Conservation (phyloP, 2,888 invertebrate species). For the Aquatica leii region DNA sequence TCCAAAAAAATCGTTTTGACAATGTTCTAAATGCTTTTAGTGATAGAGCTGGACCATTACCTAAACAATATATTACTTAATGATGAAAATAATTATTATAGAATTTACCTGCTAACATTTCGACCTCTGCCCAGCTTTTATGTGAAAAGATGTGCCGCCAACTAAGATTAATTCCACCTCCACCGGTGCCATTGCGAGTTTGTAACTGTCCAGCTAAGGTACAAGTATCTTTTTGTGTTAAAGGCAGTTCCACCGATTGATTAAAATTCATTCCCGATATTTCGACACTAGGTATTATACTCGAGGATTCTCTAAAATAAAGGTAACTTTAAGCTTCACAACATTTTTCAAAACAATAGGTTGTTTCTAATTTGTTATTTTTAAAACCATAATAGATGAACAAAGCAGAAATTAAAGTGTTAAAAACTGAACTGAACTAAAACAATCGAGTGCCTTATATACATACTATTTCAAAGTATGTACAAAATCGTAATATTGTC, state of each 20-base stretch:
- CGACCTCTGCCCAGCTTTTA: slow-evolving; percentile 88
- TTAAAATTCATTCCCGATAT: slow-evolving; percentile 92
- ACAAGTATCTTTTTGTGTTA: slow-evolving; percentile 85
- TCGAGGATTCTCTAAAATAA: slow-evolving; percentile 53
- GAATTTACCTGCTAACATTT: slow-evolving; percentile 75
- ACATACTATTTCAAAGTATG: too few relatives aligned
- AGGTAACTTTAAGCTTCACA: too few relatives aligned
- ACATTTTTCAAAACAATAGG: too few relatives aligned
- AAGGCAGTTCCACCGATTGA: slow-evolving; percentile 92
- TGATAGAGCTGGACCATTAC: slow-evolving; percentile 79
- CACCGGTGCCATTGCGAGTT: slow-evolving; percentile 88
- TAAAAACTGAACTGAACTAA: too few relatives aligned
- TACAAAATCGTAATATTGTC: too few relatives aligned
- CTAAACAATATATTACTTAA: slow-evolving; percentile 39
- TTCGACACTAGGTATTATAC: slow-evolving; percentile 78
- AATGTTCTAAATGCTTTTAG: slow-evolving; percentile 82
- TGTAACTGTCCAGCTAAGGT: slow-evolving; percentile 83
- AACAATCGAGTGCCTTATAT: too few relatives aligned
- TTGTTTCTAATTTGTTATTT: too few relatives aligned
- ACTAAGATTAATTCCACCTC: slow-evolving; percentile 78
- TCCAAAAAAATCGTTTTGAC: slow-evolving; percentile 77
- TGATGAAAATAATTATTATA: slow-evolving; percentile 1
- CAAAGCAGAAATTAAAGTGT: too few relatives aligned
- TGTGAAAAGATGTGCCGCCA: slow-evolving; percentile 81
- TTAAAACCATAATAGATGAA: too few relatives aligned